A percentile compares a stretch with the other conserved stretches of the same genome.
phyloP scores from a whole-genome alignment of 2,113 vertebrate species.

The Anseranas semipalmata region DNA sequence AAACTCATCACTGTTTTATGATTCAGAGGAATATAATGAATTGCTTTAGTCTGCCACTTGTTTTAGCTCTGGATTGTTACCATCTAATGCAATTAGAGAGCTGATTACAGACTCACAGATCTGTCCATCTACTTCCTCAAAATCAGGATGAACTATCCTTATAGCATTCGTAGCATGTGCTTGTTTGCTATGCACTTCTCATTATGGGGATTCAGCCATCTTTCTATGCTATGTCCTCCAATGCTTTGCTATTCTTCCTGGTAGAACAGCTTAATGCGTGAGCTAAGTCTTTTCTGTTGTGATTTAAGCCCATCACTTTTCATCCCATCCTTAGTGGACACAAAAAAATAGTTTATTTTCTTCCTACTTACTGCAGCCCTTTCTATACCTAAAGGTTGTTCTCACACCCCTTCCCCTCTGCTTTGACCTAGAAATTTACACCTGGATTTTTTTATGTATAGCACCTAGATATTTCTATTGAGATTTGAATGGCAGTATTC shows the following conservation, averaged over 20 bases:
- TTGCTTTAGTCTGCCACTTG: background rate
- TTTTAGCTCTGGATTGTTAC: background rate
- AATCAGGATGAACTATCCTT: background rate
- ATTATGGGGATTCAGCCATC: background rate
- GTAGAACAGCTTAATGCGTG: background rate
- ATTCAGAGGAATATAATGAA: background rate
- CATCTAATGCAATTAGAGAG: background rate
- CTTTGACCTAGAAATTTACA: background rate
- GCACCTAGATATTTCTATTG: background rate
- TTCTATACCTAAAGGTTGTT: background rate
- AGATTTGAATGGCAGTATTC: background rate
- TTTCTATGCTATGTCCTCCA: background rate
- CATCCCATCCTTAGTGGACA: background rate
- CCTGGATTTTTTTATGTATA: background rate
- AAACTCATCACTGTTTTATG: background rate
- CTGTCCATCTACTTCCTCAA: fast-evolving
- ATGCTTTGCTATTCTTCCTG: background rate
- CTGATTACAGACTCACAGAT: background rate
- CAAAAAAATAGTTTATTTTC: background rate
- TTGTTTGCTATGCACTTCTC: background rate
- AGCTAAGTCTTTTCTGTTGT: background rate
- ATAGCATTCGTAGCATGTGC: fast-evolving
- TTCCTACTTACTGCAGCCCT: background rate
- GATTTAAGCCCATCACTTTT: background rate
- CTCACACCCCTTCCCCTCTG: background rate